Conservation (phyloP, 2,888 invertebrate genomes). For the Hypsopygia costalis region DNA sequence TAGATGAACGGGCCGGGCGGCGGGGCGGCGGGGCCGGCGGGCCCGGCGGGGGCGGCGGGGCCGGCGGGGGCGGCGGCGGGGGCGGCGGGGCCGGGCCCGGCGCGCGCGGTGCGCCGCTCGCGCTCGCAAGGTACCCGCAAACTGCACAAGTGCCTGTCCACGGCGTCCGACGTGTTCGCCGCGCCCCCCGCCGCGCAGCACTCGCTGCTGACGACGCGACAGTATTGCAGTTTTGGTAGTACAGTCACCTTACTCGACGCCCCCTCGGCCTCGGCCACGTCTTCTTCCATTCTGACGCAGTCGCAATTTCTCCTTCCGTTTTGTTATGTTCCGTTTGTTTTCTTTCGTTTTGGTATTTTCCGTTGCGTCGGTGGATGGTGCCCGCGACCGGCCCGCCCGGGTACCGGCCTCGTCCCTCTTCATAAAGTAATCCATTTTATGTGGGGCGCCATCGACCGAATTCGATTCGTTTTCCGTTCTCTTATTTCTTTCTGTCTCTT, state of each 20-base stretch:
- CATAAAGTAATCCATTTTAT: no score
- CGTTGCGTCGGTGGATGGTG: constrained; percentile 8
- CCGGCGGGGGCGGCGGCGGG: constrained; percentile 38
- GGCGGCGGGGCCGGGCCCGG: constrained; percentile 25
- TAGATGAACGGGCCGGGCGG: constrained; percentile 81
- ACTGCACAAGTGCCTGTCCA: constrained; percentile 95
- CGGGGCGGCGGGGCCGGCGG: constrained; percentile 52
- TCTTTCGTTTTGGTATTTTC: constrained; percentile 19
- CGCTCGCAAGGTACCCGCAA: constrained; percentile 97
- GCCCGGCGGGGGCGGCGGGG: constrained; percentile 74
- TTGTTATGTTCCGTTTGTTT: constrained; percentile 33
- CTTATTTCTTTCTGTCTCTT: constrained; percentile 4
- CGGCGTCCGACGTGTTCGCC: constrained; percentile 90
- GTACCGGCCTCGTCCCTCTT: no score
- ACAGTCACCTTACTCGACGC: constrained; percentile 83
- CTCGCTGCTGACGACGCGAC: constrained; percentile 90
- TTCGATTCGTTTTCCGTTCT: constrained; percentile 4
- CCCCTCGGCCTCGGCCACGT: constrained; percentile 53
- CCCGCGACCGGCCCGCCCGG: neutral
- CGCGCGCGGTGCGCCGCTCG: constrained; percentile 84
- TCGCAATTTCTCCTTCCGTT: constrained; percentile 68
- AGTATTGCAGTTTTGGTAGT: constrained; percentile 98
- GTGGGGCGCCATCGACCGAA: constrained; percentile 3
- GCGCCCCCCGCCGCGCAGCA: constrained; percentile 82
- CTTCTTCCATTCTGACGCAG: constrained; percentile 67